Evolutionary conservation across 2,113 vertebrate species (phyloP).

Genomic region (Brienomyrus brachyistius): DNA sequence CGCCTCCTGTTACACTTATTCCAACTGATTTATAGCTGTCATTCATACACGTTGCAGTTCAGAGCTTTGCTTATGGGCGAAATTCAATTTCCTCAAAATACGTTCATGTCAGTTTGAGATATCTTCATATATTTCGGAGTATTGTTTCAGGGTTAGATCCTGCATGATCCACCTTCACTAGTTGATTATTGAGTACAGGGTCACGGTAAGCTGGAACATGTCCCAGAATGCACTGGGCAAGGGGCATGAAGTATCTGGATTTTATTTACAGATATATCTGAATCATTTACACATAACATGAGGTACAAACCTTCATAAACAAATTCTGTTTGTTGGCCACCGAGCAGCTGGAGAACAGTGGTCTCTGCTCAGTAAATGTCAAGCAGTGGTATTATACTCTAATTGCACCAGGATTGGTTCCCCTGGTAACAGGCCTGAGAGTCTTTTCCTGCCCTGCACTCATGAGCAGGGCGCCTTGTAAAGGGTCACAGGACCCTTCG

Average conservation of each 20-base stretch:
- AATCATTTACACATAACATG: background rate
- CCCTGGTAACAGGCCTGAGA: slow-evolving; percentile 16
- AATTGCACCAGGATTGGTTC: slow-evolving; percentile 20
- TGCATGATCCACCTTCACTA: background rate
- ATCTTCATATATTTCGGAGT: background rate
- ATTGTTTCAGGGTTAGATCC: background rate
- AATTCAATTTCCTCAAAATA: background rate
- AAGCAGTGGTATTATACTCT: background rate
- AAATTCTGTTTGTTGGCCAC: background rate
- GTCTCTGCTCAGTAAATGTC: slow-evolving; percentile 10
- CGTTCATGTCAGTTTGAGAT: background rate
- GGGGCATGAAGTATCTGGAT: background rate
- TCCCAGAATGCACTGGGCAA: background rate
- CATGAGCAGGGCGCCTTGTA: slow-evolving; percentile 28
- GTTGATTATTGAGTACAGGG: background rate
- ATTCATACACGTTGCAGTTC: background rate
- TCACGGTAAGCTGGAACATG: background rate
- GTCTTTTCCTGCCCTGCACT: slow-evolving; percentile 24
- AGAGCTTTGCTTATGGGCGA: background rate
- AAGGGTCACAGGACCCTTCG: slow-evolving; percentile 35
- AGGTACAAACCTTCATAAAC: background rate
- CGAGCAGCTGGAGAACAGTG: slow-evolving; percentile 10
- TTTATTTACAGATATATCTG: background rate
- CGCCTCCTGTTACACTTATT: background rate
- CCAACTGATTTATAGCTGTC: background rate